phyloP scores from a whole-genome alignment of 1,140 invertebrate species.

The Wiebesia pumilae region DNA sequence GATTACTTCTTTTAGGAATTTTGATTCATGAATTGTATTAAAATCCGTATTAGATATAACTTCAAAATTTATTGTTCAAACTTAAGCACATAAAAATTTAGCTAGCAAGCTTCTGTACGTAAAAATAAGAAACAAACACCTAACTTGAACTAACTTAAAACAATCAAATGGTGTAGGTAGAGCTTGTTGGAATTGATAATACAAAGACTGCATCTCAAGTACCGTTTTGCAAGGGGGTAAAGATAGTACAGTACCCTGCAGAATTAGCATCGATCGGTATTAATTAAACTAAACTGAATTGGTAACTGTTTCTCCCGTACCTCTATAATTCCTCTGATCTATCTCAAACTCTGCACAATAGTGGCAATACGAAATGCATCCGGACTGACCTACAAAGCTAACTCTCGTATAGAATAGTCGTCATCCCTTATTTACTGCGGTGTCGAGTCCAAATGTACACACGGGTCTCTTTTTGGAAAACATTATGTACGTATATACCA shows the following conservation, averaged over 20 bases:
- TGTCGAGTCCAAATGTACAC: slow-evolving; percentile 2
- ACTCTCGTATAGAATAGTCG: slow-evolving; percentile 53
- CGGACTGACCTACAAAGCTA: slow-evolving; percentile 57
- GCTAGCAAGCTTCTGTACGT: not conserved
- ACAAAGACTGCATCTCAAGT: not conserved
- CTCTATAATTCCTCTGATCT: not conserved
- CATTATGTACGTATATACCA: not conserved
- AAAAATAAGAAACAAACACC: not conserved
- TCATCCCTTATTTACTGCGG: slow-evolving; percentile 55
- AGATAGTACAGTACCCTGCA: not conserved
- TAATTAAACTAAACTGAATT: slow-evolving; percentile 57
- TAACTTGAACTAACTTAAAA: not conserved
- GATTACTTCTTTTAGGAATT: too few relatives aligned
- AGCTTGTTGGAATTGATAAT: not conserved
- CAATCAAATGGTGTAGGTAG: not conserved
- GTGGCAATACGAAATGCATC: slow-evolving; percentile 41
- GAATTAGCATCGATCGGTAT: slow-evolving; percentile 61
- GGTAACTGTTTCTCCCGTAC: not conserved
- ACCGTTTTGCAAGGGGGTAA: not conserved
- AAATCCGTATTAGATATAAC: too few relatives aligned
- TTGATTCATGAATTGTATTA: too few relatives aligned
- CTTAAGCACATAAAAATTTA: too few relatives aligned
- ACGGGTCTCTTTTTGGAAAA: not conserved
- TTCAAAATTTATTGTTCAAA: too few relatives aligned
- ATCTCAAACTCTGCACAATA: not conserved